phyloP scores from a whole-genome alignment of 2,888 invertebrate genomes.

The Leucophenga montana region DNA sequence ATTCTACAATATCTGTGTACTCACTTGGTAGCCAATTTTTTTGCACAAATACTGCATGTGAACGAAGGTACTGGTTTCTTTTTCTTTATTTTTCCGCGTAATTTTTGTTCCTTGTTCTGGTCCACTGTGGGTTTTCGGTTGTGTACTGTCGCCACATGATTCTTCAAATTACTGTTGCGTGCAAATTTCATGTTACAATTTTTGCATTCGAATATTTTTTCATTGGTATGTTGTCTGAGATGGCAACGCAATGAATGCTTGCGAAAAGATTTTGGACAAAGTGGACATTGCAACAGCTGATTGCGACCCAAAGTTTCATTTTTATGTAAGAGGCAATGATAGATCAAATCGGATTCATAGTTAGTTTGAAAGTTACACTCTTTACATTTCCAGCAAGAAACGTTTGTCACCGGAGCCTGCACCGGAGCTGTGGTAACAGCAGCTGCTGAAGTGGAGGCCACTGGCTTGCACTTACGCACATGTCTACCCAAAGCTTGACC shows the following conservation, averaged over 20 bases:
- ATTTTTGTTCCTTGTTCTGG: neutral
- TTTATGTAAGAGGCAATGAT: constrained; percentile 81
- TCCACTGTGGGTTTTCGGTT: neutral
- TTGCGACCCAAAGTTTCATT: constrained; percentile 59
- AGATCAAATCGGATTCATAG: constrained; percentile 82
- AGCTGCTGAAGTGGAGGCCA: constrained; percentile 38
- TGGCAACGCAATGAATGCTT: constrained; percentile 82
- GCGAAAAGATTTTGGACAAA: constrained; percentile 79
- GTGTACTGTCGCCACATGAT: constrained; percentile 77
- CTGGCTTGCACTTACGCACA: constrained; percentile 73
- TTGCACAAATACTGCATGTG: constrained; percentile 73
- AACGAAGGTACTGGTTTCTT: constrained; percentile 33
- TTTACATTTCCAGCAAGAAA: constrained; percentile 51
- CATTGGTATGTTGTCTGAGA: constrained; percentile 82
- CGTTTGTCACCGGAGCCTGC: neutral
- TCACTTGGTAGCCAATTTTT: constrained; percentile 74
- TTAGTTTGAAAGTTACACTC: constrained; percentile 72
- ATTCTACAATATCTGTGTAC: constrained; percentile 55
- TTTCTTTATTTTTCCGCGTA: neutral
- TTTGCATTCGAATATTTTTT: constrained; percentile 80
- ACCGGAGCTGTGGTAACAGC: constrained; percentile 1
- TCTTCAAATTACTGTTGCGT: constrained; percentile 78
- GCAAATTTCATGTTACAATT: constrained; percentile 80
- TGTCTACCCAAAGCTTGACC: constrained; percentile 85
- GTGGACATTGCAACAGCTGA: constrained; percentile 76